These are phyloP conservation scores for Drosophila gunungcola DNA, from an alignment of 1,140 invertebrate species.

Conservation along the genomic window DNA sequence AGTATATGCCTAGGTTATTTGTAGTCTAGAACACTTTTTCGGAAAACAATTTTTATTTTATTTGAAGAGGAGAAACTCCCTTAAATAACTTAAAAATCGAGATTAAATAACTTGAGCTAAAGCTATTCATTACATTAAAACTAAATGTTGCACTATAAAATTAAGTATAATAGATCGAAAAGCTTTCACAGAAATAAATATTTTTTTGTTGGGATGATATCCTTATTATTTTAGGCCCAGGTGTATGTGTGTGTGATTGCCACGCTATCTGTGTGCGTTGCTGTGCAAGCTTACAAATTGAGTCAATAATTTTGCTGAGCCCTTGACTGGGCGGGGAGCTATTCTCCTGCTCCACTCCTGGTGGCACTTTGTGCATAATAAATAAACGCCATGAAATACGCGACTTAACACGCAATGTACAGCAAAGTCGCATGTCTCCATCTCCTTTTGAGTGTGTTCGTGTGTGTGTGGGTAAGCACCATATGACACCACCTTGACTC, in stretches of 20 bases:
- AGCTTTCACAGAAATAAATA: too few relatives aligned
- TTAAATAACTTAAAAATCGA: too few relatives aligned
- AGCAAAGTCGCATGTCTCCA: slow-evolving; percentile 55
- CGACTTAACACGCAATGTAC: slow-evolving; percentile 79
- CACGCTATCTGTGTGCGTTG: slow-evolving; percentile 25
- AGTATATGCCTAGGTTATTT: too few relatives aligned
- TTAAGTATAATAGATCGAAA: too few relatives aligned
- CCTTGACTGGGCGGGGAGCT: slow-evolving; percentile 29
- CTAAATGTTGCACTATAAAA: too few relatives aligned
- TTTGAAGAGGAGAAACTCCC: too few relatives aligned
- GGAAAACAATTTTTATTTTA: too few relatives aligned
- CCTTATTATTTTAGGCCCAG: background rate
- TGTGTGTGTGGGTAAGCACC: slow-evolving; percentile 64
- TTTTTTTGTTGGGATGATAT: too few relatives aligned
- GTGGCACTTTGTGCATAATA: slow-evolving; percentile 81
- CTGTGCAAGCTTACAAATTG: slow-evolving; percentile 69
- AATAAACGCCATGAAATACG: slow-evolving; percentile 83
- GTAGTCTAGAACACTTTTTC: too few relatives aligned
- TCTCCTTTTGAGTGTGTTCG: slow-evolving; percentile 9
- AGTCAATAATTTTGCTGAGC: slow-evolving; percentile 77
- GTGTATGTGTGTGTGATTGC: slow-evolving; percentile 10
- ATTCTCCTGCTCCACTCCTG: slow-evolving; percentile 19
- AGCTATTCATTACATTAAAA: too few relatives aligned
- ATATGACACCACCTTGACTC: slow-evolving; percentile 83
- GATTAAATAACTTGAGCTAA: too few relatives aligned